These are phyloP conservation scores for Urocolius indicus DNA, from an alignment of 2,113 vertebrate species.

Conservation along the genomic window DNA sequence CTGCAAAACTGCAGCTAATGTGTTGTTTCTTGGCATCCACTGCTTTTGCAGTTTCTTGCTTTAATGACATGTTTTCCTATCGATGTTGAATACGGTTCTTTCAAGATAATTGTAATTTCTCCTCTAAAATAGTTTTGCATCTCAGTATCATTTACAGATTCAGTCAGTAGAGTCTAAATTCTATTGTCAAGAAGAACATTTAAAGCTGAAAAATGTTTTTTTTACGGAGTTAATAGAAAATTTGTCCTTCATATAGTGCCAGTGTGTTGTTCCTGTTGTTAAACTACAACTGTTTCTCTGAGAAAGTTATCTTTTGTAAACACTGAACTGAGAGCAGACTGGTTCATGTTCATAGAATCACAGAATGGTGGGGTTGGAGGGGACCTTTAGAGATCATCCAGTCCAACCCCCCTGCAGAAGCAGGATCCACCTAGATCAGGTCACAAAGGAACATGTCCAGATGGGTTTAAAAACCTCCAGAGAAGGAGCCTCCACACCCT, in stretches of 20 bases:
- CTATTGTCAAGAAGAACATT: neutral
- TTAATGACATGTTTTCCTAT: neutral
- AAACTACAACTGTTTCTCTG: neutral
- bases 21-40: neutral
- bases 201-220: neutral
- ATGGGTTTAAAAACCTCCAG: too few species aligned
- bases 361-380: too few species aligned
- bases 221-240: neutral
- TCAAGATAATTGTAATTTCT: neutral
- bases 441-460: too few species aligned
- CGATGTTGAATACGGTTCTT: neutral
- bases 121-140: too few species aligned
- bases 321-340: neutral
- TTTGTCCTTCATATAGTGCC: rapidly evolving
- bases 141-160: neutral
- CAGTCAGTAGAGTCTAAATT: neutral
- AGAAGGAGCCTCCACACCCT: too few species aligned
- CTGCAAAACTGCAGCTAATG: neutral
- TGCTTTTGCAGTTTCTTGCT: neutral
- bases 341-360: too few species aligned
- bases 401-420: too few species aligned
- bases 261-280: neutral
- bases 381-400: too few species aligned
- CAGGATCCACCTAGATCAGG: too few species aligned
- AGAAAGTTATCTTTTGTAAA: neutral